Evolutionary conservation across 2,797 vertebrate genomes (phyloP).

Genomic region (Hozukius guyotensis): DNA sequence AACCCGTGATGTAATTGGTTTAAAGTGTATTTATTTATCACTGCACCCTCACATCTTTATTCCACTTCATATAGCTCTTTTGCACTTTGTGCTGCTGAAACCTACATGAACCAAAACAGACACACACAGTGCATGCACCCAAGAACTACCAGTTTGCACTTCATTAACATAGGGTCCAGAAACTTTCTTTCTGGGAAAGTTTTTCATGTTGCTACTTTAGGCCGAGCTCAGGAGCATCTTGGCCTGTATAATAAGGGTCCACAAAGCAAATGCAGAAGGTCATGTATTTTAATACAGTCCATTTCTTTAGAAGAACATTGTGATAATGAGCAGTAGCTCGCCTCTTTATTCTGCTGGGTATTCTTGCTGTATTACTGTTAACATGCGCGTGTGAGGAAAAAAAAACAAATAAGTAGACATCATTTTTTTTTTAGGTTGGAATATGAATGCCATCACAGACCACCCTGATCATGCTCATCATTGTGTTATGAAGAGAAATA

Average conservation of each 20-base stretch:
- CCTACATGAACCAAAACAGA: not conserved
- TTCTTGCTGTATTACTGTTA: not conserved
- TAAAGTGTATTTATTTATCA: not conserved
- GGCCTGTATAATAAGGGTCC: not conserved
- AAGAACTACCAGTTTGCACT: not conserved
- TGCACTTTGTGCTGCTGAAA: not conserved
- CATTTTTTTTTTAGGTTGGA: not conserved
- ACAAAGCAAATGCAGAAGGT: not conserved
- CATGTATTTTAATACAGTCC: not conserved
- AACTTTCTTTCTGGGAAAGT: not conserved
- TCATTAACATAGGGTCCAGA: not conserved
- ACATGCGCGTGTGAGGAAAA: not conserved
- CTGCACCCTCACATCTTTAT: not conserved
- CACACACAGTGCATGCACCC: not conserved
- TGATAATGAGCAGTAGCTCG: not conserved
- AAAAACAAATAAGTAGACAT: not conserved
- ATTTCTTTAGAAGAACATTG: not conserved
- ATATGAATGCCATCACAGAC: not conserved
- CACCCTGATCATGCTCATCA: constrained; percentile 11
- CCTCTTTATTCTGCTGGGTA: not conserved
- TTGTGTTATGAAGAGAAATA: constrained; percentile 20
- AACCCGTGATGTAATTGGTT: too few relatives aligned
- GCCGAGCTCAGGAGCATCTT: not conserved
- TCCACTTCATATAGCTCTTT: not conserved
- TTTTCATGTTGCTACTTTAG: not conserved